These are phyloP conservation scores for Ceryle rudis DNA, from an alignment of 2,797 vertebrate species.

Conservation along the genomic window DNA sequence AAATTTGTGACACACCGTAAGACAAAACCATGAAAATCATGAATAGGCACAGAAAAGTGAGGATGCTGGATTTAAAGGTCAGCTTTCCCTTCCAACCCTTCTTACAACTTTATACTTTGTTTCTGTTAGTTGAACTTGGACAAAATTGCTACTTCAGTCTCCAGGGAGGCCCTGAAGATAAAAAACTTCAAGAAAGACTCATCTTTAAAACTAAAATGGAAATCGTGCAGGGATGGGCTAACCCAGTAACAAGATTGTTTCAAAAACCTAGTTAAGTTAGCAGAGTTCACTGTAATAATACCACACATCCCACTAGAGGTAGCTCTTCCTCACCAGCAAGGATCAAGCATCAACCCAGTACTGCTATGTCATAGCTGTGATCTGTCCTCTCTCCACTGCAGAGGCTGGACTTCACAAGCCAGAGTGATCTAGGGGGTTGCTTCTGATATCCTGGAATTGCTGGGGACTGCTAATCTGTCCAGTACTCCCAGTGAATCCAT, in stretches of 20 bases:
- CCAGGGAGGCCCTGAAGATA: not conserved
- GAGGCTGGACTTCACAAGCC: not conserved
- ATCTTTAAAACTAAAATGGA: not conserved
- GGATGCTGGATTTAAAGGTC: not conserved
- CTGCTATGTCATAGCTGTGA: rapidly evolving
- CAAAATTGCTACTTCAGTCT: not conserved
- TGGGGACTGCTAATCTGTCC: not conserved
- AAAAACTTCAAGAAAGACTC: not conserved
- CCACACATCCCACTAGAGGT: not conserved
- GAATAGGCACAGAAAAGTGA: not conserved
- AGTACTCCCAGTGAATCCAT: not conserved
- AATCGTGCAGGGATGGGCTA: not conserved
- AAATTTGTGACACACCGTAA: not conserved
- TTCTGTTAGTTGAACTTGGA: not conserved
- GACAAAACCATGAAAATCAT: not conserved
- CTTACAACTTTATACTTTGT: not conserved
- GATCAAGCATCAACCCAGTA: not conserved
- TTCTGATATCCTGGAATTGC: not conserved
- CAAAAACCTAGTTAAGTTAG: not conserved
- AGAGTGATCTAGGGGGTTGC: not conserved
- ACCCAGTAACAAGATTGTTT: not conserved
- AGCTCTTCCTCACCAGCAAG: not conserved
- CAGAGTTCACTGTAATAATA: not conserved
- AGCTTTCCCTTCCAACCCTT: not conserved
- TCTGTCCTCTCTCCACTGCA: not conserved